Percentiles rank a stretch among this genome's conserved stretches.
These are phyloP conservation scores for Dendrophyllia cribrosa DNA, from an alignment of 64 coral and sea anemone species.

Conservation along the genomic window DNA sequence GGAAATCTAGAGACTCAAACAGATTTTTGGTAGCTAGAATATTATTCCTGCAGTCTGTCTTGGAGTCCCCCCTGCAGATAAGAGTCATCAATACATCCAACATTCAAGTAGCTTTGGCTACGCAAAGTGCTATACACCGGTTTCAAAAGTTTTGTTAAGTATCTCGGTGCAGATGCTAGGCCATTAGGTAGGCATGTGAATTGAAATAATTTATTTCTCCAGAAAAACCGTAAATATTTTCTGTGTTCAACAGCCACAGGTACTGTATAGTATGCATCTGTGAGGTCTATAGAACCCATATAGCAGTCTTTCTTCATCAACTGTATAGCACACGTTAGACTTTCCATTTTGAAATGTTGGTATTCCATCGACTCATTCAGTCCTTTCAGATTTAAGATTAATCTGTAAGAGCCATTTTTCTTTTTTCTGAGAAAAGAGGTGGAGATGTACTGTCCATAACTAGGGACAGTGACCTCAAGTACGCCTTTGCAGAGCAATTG, in stretches of 20 bases:
- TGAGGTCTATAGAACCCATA: slow-evolving; percentile 42
- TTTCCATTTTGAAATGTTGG: slow-evolving; percentile 60
- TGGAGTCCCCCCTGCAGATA: slow-evolving; percentile 63
- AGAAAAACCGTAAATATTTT: slow-evolving; percentile 65
- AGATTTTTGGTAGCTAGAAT: slow-evolving; percentile 7
- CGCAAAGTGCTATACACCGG: slow-evolving; percentile 26
- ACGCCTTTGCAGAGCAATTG: slow-evolving; percentile 42
- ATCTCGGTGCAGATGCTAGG: slow-evolving; percentile 19
- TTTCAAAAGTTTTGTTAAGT: slow-evolving; percentile 37
- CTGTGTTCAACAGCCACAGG: slow-evolving; percentile 41
- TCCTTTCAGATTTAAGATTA: slow-evolving; percentile 63
- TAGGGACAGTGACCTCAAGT: slow-evolving; percentile 24
- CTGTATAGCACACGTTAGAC: slow-evolving; percentile 26
- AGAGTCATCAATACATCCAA: slow-evolving; percentile 52
- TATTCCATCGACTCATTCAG: slow-evolving; percentile 57
- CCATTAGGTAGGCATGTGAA: slow-evolving; percentile 42
- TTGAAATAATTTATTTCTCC: slow-evolving; percentile 48
- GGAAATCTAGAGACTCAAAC: slow-evolving; percentile 51
- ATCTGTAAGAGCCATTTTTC: slow-evolving; percentile 36
- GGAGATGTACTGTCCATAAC: slow-evolving; percentile 12
- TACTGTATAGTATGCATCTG: slow-evolving; percentile 56
- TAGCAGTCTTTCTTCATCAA: slow-evolving; percentile 54
- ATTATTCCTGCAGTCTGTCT: slow-evolving; percentile 40
- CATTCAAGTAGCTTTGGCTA: slow-evolving; percentile 29
- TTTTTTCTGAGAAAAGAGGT: slow-evolving; percentile 23